Evolutionary conservation across 2,797 vertebrate species (phyloP).

Genomic region (Cynopterus sphinx): DNA sequence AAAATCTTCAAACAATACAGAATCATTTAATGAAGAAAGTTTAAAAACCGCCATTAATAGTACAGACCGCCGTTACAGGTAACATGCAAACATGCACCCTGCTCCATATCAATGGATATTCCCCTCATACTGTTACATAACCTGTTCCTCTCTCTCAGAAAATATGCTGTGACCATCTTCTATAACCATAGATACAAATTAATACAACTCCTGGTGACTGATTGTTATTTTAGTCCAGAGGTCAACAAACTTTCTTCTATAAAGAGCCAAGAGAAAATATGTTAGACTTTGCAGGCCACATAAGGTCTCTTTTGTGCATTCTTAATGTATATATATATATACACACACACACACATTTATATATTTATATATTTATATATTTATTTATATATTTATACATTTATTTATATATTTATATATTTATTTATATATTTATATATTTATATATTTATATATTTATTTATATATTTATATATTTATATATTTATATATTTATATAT

Average conservation of each 20-base stretch:
- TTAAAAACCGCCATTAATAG: neutral
- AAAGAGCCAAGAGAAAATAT: neutral
- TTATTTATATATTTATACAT: too few relatives aligned
- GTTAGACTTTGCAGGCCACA: neutral
- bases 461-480: too few relatives aligned
- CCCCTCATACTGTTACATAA: neutral
- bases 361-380: too few relatives aligned
- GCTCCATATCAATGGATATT: neutral
- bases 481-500: too few relatives aligned
- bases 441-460: too few relatives aligned
- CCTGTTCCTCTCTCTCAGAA: constrained; percentile 4
- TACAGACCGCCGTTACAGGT: neutral
- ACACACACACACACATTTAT: too few relatives aligned
- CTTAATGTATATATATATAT: too few relatives aligned
- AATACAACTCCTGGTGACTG: neutral
- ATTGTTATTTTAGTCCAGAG: neutral
- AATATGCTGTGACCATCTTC: neutral
- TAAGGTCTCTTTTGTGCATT: neutral
- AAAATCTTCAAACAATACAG: constrained; percentile 5
- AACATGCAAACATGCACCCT: neutral
- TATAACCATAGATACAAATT: neutral
- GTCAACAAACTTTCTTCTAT: neutral
- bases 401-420: too few relatives aligned
- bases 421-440: too few relatives aligned
- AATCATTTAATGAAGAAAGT: constrained; percentile 10